Evolutionary conservation across 1,140 invertebrate genomes (phyloP).

Genomic region (Parapsyche elsis): DNA sequence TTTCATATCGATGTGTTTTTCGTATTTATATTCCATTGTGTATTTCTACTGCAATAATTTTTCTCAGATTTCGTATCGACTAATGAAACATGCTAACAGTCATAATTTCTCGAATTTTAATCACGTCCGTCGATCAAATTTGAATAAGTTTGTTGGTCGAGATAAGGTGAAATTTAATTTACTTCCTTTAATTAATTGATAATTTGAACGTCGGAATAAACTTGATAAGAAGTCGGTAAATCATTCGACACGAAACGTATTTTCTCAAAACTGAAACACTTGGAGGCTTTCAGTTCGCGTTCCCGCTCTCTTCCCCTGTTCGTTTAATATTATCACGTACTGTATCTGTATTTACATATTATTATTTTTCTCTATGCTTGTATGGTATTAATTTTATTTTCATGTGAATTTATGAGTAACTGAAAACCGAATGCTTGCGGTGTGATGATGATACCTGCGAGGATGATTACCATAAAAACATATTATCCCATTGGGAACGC

Average conservation of each 20-base stretch:
- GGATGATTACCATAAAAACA: conserved; percentile 44
- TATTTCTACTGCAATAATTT: too few species aligned
- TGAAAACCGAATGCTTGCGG: background rate
- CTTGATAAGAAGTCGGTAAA: conserved; percentile 34
- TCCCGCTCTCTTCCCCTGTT: background rate
- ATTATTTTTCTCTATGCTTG: too few species aligned
- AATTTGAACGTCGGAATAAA: conserved; percentile 30
- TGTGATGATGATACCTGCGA: conserved; percentile 27
- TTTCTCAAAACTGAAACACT: conserved; percentile 18
- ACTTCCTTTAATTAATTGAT: conserved; percentile 37
- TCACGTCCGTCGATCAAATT: conserved; percentile 13
- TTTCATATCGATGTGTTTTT: too few species aligned
- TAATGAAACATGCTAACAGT: background rate
- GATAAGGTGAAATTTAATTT: conserved; percentile 33
- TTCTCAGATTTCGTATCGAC: too few species aligned
- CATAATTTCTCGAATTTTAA: background rate
- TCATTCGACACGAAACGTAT: conserved; percentile 33
- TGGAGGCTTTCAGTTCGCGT: conserved; percentile 22
- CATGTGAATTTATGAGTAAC: too few species aligned
- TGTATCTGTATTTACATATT: too few species aligned
- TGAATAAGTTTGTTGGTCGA: conserved; percentile 14
- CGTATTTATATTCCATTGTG: too few species aligned
- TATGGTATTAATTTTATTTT: too few species aligned
- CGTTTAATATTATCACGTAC: conserved; percentile 12
- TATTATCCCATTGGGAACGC: conserved; percentile 27